phyloP scores from a whole-genome alignment of 2,113 vertebrate genomes.

The Chaetura pelagica region DNA sequence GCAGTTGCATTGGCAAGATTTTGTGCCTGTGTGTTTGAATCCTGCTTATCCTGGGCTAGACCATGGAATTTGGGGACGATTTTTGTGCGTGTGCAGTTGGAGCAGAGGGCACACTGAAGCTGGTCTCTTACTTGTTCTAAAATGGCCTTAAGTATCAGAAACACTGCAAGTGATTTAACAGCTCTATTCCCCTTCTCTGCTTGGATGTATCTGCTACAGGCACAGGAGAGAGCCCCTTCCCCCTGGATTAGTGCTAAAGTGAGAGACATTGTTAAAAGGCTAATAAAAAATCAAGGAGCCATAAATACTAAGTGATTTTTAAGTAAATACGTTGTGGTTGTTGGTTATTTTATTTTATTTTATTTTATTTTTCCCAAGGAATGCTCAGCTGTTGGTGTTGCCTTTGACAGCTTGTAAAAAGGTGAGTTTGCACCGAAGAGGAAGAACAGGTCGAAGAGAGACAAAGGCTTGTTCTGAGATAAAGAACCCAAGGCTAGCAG shows the following conservation, averaged over 20 bases:
- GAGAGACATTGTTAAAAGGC: slow-evolving; percentile 73
- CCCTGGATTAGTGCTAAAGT: slow-evolving; percentile 71
- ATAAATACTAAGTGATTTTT: slow-evolving; percentile 78
- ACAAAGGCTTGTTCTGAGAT: slow-evolving; percentile 61
- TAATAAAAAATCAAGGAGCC: slow-evolving; percentile 74
- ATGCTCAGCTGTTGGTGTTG: slow-evolving; percentile 66
- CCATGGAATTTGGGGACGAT: background rate
- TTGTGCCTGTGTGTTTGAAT: background rate
- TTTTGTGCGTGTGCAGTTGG: background rate
- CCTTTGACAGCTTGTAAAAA: slow-evolving; percentile 74
- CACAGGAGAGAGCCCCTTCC: slow-evolving; percentile 37
- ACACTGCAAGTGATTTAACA: slow-evolving; percentile 6
- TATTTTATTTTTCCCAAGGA: background rate
- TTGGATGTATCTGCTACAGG: slow-evolving; percentile 50
- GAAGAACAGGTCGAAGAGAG: slow-evolving; percentile 48
- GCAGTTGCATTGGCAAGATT: background rate
- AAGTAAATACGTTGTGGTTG: slow-evolving; percentile 57
- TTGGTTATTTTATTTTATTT: background rate
- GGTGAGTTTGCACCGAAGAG: slow-evolving; percentile 58
- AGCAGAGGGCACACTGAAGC: background rate
- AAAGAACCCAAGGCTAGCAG: slow-evolving; percentile 18
- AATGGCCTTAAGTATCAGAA: slow-evolving; percentile 42
- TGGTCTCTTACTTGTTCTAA: slow-evolving; percentile 34
- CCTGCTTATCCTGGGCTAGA: background rate
- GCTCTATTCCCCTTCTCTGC: background rate